Base-by-base conservation (phyloP, 1,140 invertebrate genomes). In the Drosophila serrata region DNA sequence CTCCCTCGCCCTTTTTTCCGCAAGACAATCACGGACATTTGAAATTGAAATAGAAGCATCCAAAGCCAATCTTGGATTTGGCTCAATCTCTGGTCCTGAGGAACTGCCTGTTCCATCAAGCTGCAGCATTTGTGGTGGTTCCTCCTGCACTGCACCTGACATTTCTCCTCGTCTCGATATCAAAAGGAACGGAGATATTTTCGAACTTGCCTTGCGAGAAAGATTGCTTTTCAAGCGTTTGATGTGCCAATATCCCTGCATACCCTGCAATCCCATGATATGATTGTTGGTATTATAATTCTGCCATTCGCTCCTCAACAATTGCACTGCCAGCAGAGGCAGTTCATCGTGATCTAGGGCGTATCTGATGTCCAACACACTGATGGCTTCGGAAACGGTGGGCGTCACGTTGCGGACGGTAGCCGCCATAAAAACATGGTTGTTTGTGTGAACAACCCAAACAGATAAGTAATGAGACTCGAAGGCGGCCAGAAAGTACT, bases 371-470 rank as follows among this genome's bases (percentile, higher is more conserved):
- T 91, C 91, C 5, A 79, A 59, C n/a, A 82, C 77, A 6, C 63
- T 73, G 9, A 80, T 73, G 12, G 87, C 90, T 0, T 77, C 82
- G 12, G 46, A 59, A 9, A 91, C 63, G 2, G 82, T 31, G 0
- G 92, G 92, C 81, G 90, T 91, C 57, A 80, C 56, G 45, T 91
- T 87, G 15, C 37, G 67, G 7, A 74, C 80, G 11, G 92, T 92
- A 1, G 82, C 85, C 1, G 85, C 90, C 33, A 92, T 56, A 7
- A 92, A 79, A 12, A 7, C 69, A 17, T 74, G 27, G 43, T 39
- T 78, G 86, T 80, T 53, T 91, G 69, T 0, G 91, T n/a, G n/a
- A n/a, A n/a, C 91, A 40, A 88, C 76, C 92, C 92, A 93, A 15
- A 93, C 77, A 22, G 63, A 90, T 0, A 91, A 81, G 12, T 68